Percentiles rank a stretch among this genome's conserved stretches.
Conservation (phyloP, 2,888 invertebrate species). For the Arge pagana region DNA sequence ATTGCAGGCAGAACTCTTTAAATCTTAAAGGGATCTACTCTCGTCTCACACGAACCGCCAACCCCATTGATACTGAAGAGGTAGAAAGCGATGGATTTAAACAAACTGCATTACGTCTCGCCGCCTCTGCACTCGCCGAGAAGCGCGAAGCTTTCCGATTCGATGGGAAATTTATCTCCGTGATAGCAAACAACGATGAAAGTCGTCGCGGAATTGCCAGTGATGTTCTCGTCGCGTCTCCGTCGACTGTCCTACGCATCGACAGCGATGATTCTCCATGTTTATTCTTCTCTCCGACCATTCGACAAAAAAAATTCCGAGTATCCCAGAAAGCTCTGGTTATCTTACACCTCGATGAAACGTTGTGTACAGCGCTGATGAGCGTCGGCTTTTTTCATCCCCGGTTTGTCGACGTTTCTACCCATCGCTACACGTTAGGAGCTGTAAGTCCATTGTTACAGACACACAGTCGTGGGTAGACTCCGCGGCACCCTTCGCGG, state of each 20-base stretch:
- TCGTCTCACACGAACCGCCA: slow-evolving; percentile 3
- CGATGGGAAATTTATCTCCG: slow-evolving; percentile 27
- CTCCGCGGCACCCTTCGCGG: slow-evolving; percentile 50
- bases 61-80: slow-evolving; percentile 18
- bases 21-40: slow-evolving; percentile 21
- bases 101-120: slow-evolving; percentile 17
- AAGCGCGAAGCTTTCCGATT: too few species aligned
- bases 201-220: slow-evolving; percentile 1
- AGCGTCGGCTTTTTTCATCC: too few species aligned
- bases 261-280: too few species aligned
- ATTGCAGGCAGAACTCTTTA: slow-evolving; percentile 20
- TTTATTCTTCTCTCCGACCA: too few species aligned
- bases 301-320: too few species aligned
- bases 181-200: too few species aligned
- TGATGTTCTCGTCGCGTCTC: slow-evolving; percentile 17
- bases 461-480: slow-evolving; percentile 47
- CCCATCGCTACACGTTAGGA: slow-evolving; percentile 42
- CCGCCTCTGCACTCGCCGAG: slow-evolving; percentile 23
- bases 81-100: slow-evolving; percentile 17
- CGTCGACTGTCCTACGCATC: too few species aligned
- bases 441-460: slow-evolving; percentile 53
- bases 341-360: too few species aligned
- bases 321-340: too few species aligned
- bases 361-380: too few species aligned
- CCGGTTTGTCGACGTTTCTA: slow-evolving; percentile 36